phyloP scores from a whole-genome alignment of 2,888 invertebrate genomes.

The Amphipyra berbera region DNA sequence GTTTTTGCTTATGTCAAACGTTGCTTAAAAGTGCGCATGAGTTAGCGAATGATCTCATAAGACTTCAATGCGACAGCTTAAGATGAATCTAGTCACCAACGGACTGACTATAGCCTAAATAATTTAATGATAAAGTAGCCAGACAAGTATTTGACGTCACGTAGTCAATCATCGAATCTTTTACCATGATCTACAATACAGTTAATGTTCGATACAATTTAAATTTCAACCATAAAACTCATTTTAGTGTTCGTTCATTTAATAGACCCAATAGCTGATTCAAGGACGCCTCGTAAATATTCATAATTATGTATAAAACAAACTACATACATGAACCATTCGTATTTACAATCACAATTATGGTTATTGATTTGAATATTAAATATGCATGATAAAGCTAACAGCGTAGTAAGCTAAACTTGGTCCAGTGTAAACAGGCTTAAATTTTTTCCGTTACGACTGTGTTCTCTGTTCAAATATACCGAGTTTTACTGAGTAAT shows the following conservation, averaged over 20 bases:
- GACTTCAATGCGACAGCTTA: too few species aligned
- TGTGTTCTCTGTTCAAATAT: conserved; percentile 9
- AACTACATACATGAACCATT: conserved; percentile 11
- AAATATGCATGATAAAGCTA: conserved; percentile 12
- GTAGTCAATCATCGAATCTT: too few species aligned
- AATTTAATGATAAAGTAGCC: neutral
- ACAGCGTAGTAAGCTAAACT: conserved; percentile 13
- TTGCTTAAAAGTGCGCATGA: neutral
- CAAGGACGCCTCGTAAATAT: conserved; percentile 44
- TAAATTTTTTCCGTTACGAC: conserved; percentile 9
- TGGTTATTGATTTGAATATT: conserved; percentile 39
- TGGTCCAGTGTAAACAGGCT: conserved; percentile 2
- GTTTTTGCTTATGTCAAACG: conserved; percentile 4
- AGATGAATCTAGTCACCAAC: too few species aligned
- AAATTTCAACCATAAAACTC: conserved; percentile 25
- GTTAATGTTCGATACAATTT: conserved; percentile 11
- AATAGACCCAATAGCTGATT: conserved; percentile 11
- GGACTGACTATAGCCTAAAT: neutral
- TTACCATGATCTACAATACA: neutral
- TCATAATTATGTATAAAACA: conserved; percentile 16
- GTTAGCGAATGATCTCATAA: neutral
- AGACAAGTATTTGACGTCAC: neutral
- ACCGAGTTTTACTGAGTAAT: conserved; percentile 19
- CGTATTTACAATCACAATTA: conserved; percentile 19
- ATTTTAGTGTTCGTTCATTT: conserved; percentile 23